Evolutionary conservation across 2,888 invertebrate species (phyloP), one percentile per base, ranked within the genome.

Genomic region (Hermaeophaga mercurialis): DNA sequence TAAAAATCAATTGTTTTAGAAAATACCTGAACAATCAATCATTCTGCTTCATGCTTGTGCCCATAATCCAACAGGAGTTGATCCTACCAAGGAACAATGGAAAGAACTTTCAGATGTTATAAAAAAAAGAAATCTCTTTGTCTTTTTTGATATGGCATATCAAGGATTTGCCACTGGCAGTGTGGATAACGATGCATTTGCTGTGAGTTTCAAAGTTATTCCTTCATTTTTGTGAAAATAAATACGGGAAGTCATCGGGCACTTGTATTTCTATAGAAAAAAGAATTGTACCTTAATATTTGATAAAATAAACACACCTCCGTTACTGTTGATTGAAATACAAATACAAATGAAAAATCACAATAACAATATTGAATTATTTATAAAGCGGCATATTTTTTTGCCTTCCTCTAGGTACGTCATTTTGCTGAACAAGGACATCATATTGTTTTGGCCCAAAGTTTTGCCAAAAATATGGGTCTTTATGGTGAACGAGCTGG

Each of bases 141-240:
- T 96, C 19, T 98, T 89, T 82, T 95, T 98, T 76, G 98, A 99
- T 79, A 95, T 97, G 96, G 98, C 98, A 26, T 98, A 98, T 80
- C 98, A 98, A 81, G 96, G 95, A 28, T 96, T 96, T 79, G 95
- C 95, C 4, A 91, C 91, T 50, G 93, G 98, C 49, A 86, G 89
- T 75, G 87, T 91, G 3, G 87, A 88, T 73, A 85, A 82, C 66
- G 98, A 99, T 80, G 94, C 97, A 1, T 85, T 84, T 72, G 94
- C 96, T 17, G 88, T 76, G 66, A 69, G 72, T 66, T 8, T 36
- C 22, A 8, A 44, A 11, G 15, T 46, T 26, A 31, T 31, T 8
- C 28, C 28, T 45, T 9, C 7, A 24, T 19, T n/a, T n/a, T n/a
- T n/a, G n/a, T n/a, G n/a, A n/a, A n/a, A n/a, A n/a, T n/a, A n/a